Percentiles rank a stretch among this genome's conserved stretches.
These are phyloP conservation scores for Chrysocyon brachyurus DNA, from an alignment of 2,797 vertebrate genomes.

Conservation along the genomic window DNA sequence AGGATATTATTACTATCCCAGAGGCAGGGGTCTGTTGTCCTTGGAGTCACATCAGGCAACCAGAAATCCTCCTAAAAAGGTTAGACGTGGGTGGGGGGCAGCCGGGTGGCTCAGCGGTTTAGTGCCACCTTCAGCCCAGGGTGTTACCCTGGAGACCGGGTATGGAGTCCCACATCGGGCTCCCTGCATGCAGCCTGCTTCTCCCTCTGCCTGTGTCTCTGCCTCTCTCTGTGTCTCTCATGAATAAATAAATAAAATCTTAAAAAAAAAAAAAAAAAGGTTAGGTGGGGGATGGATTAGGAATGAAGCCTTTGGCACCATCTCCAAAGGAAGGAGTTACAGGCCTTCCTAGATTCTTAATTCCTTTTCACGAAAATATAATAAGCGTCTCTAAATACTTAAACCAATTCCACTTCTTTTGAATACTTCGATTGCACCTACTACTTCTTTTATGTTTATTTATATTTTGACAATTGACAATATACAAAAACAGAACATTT, in stretches of 20 bases:
- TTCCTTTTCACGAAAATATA: background rate
- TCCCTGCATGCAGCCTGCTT: no score
- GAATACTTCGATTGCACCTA: background rate
- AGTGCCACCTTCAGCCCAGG: no score
- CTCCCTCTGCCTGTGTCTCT: no score
- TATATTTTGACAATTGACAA: background rate
- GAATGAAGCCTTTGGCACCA: background rate
- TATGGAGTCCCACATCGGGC: no score
- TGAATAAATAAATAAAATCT: no score
- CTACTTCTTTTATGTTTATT: background rate
- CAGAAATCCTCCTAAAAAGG: constrained; percentile 10
- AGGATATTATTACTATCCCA: background rate
- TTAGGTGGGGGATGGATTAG: background rate
- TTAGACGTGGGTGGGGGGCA: background rate
- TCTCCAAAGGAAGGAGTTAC: background rate
- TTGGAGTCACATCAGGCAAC: background rate
- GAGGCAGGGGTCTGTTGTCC: background rate
- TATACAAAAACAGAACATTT: background rate
- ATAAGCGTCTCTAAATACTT: background rate
- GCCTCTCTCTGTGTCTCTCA: no score
- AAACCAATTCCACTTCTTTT: background rate
- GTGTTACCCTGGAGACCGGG: no score
- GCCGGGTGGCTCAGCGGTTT: no score
- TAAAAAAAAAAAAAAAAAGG: background rate
- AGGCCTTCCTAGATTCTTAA: background rate